Evolutionary conservation across 2,797 vertebrate genomes (phyloP).

Genomic region (Potorous gilbertii): DNA sequence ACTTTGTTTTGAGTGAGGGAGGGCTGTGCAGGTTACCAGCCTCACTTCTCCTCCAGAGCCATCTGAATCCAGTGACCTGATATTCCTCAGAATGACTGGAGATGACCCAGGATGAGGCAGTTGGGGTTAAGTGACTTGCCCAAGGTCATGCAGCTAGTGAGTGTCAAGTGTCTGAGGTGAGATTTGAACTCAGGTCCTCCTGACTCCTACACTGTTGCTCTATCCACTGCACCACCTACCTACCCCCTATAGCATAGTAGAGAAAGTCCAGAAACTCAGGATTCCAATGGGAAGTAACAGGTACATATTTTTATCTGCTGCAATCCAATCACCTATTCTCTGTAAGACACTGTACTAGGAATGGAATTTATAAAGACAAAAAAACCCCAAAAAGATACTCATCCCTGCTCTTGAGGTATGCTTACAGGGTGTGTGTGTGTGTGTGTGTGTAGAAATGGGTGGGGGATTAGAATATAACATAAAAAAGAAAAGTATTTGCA

Average conservation of each 20-base stretch:
- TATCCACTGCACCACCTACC: too few relatives aligned
- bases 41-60: too few relatives aligned
- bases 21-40: too few relatives aligned
- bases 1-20: too few relatives aligned
- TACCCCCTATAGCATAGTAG: neutral
- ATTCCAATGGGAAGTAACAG: neutral
- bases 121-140: too few relatives aligned
- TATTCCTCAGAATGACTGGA: too few relatives aligned
- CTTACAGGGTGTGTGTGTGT: neutral
- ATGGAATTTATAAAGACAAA: neutral
- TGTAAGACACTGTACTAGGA: neutral
- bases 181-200: too few relatives aligned
- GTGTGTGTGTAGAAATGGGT: neutral
- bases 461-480: neutral
- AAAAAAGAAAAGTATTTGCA: neutral
- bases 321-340: neutral
- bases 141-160: too few relatives aligned
- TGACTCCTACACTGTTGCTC: too few relatives aligned
- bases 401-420: neutral
- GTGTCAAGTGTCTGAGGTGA: too few relatives aligned
- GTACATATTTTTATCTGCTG: neutral
- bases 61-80: too few relatives aligned
- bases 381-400: neutral
- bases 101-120: too few relatives aligned
- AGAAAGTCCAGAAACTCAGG: neutral